phyloP scores from a whole-genome alignment of 2,113 vertebrate genomes.

The Varanus salvator region DNA sequence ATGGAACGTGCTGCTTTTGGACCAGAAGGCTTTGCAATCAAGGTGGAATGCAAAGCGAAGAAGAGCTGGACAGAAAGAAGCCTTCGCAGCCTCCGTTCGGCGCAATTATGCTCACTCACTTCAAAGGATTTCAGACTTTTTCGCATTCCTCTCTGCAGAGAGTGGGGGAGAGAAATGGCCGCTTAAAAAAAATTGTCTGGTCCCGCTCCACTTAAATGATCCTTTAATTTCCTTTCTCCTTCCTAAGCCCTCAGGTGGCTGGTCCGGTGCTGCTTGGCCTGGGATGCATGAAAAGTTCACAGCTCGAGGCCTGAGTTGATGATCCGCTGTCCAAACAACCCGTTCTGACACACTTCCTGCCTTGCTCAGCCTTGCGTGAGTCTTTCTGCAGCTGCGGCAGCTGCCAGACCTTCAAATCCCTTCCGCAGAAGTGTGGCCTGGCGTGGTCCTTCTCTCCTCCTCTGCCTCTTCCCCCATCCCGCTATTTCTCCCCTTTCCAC shows the following conservation, averaged over 20 bases:
- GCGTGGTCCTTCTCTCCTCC: constrained; percentile 47
- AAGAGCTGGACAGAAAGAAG: constrained; percentile 40
- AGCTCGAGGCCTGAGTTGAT: constrained; percentile 83
- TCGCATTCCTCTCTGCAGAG: constrained; percentile 58
- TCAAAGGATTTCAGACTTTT: constrained; percentile 76
- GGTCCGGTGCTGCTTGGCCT: constrained; percentile 67
- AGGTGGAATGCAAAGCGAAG: constrained; percentile 64
- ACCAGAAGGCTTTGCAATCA: constrained; percentile 50
- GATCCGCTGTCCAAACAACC: constrained; percentile 88
- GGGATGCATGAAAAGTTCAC: constrained; percentile 85
- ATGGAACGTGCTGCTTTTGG: constrained; percentile 36
- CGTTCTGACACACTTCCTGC: constrained; percentile 86
- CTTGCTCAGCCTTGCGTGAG: constrained; percentile 82
- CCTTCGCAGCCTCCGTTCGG: constrained; percentile 29
- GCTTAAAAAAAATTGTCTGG: constrained; percentile 60
- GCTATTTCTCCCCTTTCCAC: constrained; percentile 66
- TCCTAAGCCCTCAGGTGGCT: constrained; percentile 84
- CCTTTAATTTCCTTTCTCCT: constrained; percentile 94
- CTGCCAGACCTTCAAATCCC: constrained; percentile 79
- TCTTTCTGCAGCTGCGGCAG: constrained; percentile 70
- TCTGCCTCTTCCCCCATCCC: background rate
- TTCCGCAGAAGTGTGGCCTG: constrained; percentile 62
- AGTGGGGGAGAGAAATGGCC: constrained; percentile 50
- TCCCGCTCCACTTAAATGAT: constrained; percentile 88
- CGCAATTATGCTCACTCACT: constrained; percentile 48